Base-by-base conservation (phyloP, 2,888 invertebrate genomes). In the Arge pagana region DNA sequence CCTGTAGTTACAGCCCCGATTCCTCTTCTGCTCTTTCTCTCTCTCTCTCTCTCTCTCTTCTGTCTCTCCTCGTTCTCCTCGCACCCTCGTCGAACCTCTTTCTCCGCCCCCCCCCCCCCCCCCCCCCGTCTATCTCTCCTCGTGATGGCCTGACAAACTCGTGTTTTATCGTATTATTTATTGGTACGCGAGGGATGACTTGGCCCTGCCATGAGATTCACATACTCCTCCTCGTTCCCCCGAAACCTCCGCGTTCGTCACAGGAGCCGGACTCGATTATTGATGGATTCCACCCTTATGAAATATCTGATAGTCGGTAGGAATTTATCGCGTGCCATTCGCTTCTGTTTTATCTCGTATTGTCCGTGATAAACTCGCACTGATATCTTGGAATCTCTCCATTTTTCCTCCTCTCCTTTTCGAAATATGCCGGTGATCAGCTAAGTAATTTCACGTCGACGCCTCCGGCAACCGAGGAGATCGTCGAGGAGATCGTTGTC, bases 111-210 rank as follows among this genome's bases (percentile, higher is more conserved):
- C 4, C 6, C 11, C 13, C 11, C 13, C 2, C 13, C 11, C 11
- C 11, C 13, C 31, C 13, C 13, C 13, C n/a, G n/a, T n/a, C 11
- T 31, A 54, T 60, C 60, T 58, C 62, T 62, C 57, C 64, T 66
- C 67, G 65, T 67, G 72, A 71, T 71, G 65, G 70, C 66, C 68
- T 63, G 71, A 69, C 72, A 72, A 72, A 74, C 72, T 74, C 74
- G 71, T 74, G 75, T 75, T 76, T 76, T 76, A 76, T 76, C 75
- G 74, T 66, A 75, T 74, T 75, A 75, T 75, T 76, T 75, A 76
- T 75, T 72, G 71, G 70, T 58, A 59, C 59, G 41, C 63, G 66
- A 57, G 66, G 57, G 28, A 35, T 6, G 45, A 15, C 18, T 30
- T 33, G 45, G 33, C 10, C 23, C 15, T 19, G 33, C 13, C 10